These are phyloP conservation scores for Adelognathus sp. DNA, from an alignment of 2,888 invertebrate genomes.

Conservation along the genomic window DNA sequence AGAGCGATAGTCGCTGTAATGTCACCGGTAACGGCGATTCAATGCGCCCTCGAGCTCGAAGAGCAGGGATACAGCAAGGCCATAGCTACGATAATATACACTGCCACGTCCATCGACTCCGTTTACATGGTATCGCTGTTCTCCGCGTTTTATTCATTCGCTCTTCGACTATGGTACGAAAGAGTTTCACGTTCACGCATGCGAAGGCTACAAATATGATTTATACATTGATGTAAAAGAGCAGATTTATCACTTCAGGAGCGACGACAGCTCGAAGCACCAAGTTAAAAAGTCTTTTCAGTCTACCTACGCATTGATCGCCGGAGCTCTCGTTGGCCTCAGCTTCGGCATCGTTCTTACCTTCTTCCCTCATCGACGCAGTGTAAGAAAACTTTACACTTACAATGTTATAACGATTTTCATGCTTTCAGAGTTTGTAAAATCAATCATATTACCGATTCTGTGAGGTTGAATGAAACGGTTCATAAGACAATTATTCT, in stretches of 20 bases:
- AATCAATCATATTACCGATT: not conserved
- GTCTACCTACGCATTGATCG: conserved; percentile 81
- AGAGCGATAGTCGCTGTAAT: conserved; percentile 56
- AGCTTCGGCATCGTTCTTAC: conserved; percentile 84
- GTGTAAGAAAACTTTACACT: conserved; percentile 71
- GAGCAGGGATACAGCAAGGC: conserved; percentile 86
- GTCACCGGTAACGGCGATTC: conserved; percentile 56
- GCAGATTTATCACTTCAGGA: no score
- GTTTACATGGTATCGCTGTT: conserved; percentile 88
- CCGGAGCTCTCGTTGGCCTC: conserved; percentile 85
- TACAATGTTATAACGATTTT: not conserved
- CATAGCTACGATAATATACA: conserved; percentile 87
- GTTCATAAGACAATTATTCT: not conserved
- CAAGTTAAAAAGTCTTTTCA: conserved; percentile 37
- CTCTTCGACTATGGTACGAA: conserved; percentile 42
- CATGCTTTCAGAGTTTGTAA: not conserved
- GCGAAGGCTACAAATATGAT: not conserved
- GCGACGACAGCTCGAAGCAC: conserved; percentile 28
- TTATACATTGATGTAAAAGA: not conserved
- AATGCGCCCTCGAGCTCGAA: conserved; percentile 55
- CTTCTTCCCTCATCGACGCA: conserved; percentile 82
- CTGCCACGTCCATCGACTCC: conserved; percentile 87
- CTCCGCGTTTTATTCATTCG: conserved; percentile 85
- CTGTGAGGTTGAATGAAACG: no score
- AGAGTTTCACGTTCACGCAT: not conserved